These are phyloP conservation scores for Scalopus aquaticus DNA, from an alignment of 2,113 vertebrate species.

Conservation along the genomic window DNA sequence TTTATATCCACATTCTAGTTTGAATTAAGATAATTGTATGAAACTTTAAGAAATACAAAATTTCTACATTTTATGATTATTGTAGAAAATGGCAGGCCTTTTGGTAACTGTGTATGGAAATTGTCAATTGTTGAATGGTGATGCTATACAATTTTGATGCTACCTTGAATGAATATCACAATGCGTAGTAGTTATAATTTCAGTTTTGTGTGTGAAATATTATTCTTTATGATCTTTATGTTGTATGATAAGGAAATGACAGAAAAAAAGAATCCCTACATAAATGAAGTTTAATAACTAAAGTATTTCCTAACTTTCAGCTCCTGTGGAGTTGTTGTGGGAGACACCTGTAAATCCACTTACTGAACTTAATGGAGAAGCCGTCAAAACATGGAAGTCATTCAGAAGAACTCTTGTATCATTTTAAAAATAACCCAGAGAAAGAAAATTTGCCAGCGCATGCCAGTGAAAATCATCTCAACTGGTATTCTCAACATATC, in stretches of 20 bases:
- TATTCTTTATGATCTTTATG: constrained; percentile 20
- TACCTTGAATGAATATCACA: constrained; percentile 40
- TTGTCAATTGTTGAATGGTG: neutral
- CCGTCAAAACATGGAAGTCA: neutral
- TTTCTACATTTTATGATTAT: neutral
- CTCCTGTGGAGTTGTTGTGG: neutral
- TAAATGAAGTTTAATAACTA: constrained; percentile 13
- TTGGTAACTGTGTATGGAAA: neutral
- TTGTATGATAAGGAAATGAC: neutral
- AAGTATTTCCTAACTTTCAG: constrained; percentile 70
- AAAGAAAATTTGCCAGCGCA: neutral
- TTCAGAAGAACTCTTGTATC: constrained; percentile 48
- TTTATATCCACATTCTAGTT: constrained; percentile 1
- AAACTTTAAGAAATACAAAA: constrained; percentile 1
- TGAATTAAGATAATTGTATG: neutral
- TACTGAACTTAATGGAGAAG: constrained; percentile 64
- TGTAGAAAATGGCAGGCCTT: neutral
- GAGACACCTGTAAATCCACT: neutral
- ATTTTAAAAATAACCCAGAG: constrained; percentile 37
- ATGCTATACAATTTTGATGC: neutral
- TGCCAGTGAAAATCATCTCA: constrained; percentile 46
- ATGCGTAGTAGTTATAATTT: neutral
- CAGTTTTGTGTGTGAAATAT: constrained; percentile 11
- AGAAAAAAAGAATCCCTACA: neutral
- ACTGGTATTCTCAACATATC: constrained; percentile 60